A percentile compares a stretch with the other conserved stretches of the same genome.
Evolutionary conservation across 2,888 invertebrate genomes (phyloP).

Genomic region (Diarsia dahlii): DNA sequence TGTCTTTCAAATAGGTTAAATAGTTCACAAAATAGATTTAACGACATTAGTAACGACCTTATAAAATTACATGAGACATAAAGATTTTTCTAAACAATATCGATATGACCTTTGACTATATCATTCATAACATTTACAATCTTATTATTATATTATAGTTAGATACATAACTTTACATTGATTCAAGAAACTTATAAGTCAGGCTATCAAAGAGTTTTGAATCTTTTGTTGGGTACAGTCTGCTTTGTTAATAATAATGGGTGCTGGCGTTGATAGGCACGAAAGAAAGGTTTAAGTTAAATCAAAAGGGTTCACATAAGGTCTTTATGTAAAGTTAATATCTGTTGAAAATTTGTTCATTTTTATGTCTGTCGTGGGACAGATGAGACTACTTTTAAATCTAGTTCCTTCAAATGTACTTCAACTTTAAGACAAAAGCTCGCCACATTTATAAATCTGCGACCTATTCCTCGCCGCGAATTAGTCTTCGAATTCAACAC

Average conservation of each 20-base stretch:
- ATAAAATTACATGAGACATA: background rate
- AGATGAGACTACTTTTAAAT: background rate
- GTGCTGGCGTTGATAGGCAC: background rate
- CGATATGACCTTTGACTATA: background rate
- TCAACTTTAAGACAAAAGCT: background rate
- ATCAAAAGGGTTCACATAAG: background rate
- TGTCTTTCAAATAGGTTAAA: background rate
- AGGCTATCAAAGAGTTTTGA: background rate
- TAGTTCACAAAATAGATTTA: background rate
- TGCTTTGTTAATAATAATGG: background rate
- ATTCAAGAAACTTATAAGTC: conserved; percentile 4
- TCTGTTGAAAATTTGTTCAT: too few relatives aligned
- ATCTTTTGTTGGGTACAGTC: background rate
- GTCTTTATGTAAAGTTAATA: too few relatives aligned
- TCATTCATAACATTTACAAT: background rate
- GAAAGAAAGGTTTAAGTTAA: background rate
- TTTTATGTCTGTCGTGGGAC: too few relatives aligned
- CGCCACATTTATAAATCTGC: background rate
- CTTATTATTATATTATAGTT: too few relatives aligned
- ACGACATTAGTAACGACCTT: background rate
- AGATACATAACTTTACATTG: conserved; percentile 8
- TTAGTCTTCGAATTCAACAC: conserved; percentile 13
- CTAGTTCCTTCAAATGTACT: background rate
- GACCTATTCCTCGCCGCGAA: background rate
- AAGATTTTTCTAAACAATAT: background rate